Evolutionary conservation across 2,888 invertebrate species (phyloP).

Genomic region (Cylloceria caligata): DNA sequence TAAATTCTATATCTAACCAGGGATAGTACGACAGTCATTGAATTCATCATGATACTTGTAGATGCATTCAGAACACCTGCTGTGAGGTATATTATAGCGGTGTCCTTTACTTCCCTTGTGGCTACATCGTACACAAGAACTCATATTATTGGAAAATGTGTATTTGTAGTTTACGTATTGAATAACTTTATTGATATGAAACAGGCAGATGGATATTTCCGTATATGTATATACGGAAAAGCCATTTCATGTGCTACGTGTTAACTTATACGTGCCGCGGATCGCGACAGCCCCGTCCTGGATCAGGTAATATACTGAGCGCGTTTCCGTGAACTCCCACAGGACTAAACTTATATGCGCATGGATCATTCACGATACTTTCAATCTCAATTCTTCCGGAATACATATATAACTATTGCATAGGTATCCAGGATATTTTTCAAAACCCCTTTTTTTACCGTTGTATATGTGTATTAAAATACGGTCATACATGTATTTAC

Average conservation of each 20-base stretch:
- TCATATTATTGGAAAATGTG: constrained; percentile 42
- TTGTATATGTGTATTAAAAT: neutral
- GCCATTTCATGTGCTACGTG: constrained; percentile 5
- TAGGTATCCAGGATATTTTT: neutral
- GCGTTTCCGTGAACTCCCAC: constrained; percentile 26
- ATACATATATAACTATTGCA: neutral
- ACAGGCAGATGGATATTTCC: constrained; percentile 52
- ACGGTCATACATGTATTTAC: neutral
- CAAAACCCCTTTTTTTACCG: neutral
- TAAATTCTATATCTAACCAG: too few relatives aligned
- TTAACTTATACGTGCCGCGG: constrained; percentile 1
- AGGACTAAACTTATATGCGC: constrained; percentile 32
- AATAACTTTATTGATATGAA: constrained; percentile 65
- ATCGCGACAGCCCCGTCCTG: neutral
- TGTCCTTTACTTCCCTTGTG: constrained; percentile 50
- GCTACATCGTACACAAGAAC: constrained; percentile 12
- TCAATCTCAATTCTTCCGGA: constrained; percentile 27
- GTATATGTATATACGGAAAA: constrained; percentile 18
- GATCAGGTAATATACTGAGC: neutral
- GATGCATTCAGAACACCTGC: neutral
- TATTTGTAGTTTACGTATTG: constrained; percentile 48
- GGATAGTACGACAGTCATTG: too few relatives aligned
- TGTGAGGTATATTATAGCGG: constrained; percentile 1
- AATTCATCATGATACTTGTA: neutral
- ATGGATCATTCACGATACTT: constrained; percentile 41